A percentile compares a stretch with the other conserved stretches of the same genome.
Evolutionary conservation across 2,113 vertebrate species (phyloP).

Genomic region (Chaenogobius annularis): DNA sequence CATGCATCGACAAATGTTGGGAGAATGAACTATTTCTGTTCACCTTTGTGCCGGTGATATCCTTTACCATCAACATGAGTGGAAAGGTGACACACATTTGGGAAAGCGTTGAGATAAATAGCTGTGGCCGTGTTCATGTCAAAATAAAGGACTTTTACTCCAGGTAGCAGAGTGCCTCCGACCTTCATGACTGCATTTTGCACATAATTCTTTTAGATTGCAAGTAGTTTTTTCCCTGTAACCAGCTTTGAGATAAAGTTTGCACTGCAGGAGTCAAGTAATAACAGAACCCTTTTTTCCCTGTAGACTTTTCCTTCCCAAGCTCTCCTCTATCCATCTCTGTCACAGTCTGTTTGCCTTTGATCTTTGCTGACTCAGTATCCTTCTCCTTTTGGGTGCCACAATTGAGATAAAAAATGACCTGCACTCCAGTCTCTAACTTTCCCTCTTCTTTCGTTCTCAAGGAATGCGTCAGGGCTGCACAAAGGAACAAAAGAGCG

Average conservation of each 20-base stretch:
- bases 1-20: too few relatives aligned
- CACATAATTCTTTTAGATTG: too few relatives aligned
- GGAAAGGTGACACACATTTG: constrained; percentile 33
- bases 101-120: constrained; percentile 30
- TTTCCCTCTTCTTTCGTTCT: constrained; percentile 41
- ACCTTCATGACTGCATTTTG: too few relatives aligned
- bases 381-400: constrained; percentile 40
- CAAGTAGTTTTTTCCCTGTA: too few relatives aligned
- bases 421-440: constrained; percentile 35
- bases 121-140: too few relatives aligned
- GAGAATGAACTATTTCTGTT: constrained; percentile 13
- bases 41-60: constrained; percentile 38
- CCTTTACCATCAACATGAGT: constrained; percentile 40
- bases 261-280: constrained; percentile 55
- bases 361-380: constrained; percentile 57
- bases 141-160: too few relatives aligned
- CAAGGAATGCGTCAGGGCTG: constrained; percentile 71
- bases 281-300: constrained; percentile 52
- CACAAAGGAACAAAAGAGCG: constrained; percentile 75
- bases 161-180: too few relatives aligned
- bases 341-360: constrained; percentile 49
- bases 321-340: constrained; percentile 51
- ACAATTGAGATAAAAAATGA: constrained; percentile 67
- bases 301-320: constrained; percentile 18
- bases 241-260: constrained; percentile 40